Percentiles rank a stretch among this genome's conserved stretches.
Conservation (phyloP, 1,140 invertebrate genomes). For the Alviniconcha marisindica region DNA sequence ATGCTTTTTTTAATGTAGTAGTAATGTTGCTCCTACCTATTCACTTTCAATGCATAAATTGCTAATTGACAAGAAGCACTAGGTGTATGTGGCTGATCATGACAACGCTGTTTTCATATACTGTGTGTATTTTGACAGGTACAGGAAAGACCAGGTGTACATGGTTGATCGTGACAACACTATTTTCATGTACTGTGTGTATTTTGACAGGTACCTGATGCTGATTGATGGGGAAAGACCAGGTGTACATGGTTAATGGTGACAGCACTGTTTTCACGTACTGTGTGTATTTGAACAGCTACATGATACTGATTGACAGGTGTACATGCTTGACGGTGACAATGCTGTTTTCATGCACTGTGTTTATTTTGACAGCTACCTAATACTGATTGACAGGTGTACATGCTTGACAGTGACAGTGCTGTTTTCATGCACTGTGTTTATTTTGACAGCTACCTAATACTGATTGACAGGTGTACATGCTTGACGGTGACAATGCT, state of each 20-base stretch:
- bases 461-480: conserved; percentile 96
- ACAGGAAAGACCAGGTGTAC: conserved; percentile 90
- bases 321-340: too few species aligned
- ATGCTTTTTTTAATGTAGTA: too few species aligned
- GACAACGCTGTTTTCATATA: conserved; percentile 91
- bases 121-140: neutral
- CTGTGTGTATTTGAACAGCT: too few species aligned
- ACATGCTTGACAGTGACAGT: conserved; percentile 96
- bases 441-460: conserved; percentile 89
- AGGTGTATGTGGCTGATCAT: conserved; percentile 96
- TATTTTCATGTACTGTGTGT: conserved; percentile 81
- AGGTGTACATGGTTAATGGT: too few species aligned
- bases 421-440: conserved; percentile 90
- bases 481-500: too few species aligned
- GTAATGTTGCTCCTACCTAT: too few species aligned
- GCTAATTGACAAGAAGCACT: conserved; percentile 90
- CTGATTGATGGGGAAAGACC: conserved; percentile 36
- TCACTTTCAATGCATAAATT: too few species aligned
- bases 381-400: conserved; percentile 97
- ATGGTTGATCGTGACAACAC: conserved; percentile 97
- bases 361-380: conserved; percentile 90
- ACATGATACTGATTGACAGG: too few species aligned
- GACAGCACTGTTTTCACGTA: too few species aligned
- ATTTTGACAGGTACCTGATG: conserved; percentile 24
- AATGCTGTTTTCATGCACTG: too few species aligned